phyloP scores from a whole-genome alignment of 2,888 invertebrate species.

The Ditula angustiorana region DNA sequence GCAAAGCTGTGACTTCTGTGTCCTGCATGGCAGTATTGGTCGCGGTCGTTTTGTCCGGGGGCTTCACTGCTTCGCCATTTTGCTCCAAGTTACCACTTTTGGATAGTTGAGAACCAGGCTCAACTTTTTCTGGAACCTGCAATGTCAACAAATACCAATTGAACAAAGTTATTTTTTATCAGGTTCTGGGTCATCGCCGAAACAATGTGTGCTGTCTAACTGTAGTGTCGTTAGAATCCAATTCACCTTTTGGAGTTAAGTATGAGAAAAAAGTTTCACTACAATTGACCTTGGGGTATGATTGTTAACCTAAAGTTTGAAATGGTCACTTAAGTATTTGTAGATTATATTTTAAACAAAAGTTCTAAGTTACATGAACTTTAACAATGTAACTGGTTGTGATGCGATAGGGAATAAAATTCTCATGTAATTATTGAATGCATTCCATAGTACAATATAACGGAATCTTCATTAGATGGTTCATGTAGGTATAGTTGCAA shows the following conservation, averaged over 20 bases:
- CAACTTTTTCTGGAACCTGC: constrained; percentile 76
- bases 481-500: constrained; percentile 47
- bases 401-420: background rate
- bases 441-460: constrained; percentile 35
- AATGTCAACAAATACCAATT: constrained; percentile 53
- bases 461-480: constrained; percentile 49
- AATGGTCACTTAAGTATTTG: background rate
- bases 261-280: constrained; percentile 56
- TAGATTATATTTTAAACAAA: background rate
- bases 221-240: constrained; percentile 55
- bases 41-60: constrained; percentile 55
- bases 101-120: constrained; percentile 69
- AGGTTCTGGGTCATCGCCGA: background rate
- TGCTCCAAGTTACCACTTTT: constrained; percentile 62
- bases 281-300: constrained; percentile 51
- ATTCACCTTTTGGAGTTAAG: constrained; percentile 54
- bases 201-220: constrained; percentile 38
- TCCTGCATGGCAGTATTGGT: constrained; percentile 59
- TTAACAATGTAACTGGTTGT: background rate
- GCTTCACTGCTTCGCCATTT: constrained; percentile 59
- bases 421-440: constrained; percentile 14
- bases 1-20: constrained; percentile 81
- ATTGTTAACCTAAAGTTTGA: background rate
- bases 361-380: constrained; percentile 1
- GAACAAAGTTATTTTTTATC: constrained; percentile 39